Evolutionary conservation across 2,797 vertebrate genomes (phyloP).

Genomic region (Cossypha caffra): DNA sequence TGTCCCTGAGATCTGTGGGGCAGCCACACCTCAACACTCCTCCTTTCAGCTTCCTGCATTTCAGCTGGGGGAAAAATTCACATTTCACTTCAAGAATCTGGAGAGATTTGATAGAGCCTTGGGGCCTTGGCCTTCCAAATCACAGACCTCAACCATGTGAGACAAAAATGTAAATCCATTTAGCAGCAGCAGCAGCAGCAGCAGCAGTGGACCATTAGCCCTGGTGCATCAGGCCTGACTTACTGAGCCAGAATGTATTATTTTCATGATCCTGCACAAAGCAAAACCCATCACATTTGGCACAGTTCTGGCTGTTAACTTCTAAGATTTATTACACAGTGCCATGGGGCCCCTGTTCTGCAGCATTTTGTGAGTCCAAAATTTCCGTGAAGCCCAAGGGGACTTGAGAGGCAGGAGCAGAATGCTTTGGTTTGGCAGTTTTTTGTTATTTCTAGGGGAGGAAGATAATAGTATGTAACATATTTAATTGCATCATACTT

Average conservation of each 20-base stretch:
- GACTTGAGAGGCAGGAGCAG: conserved; percentile 22
- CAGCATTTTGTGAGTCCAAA: conserved; percentile 49
- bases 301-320: conserved; percentile 69
- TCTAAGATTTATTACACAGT: conserved; percentile 56
- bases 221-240: conserved; percentile 27
- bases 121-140: neutral
- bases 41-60: neutral
- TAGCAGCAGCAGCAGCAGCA: neutral
- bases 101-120: neutral
- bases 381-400: conserved; percentile 37
- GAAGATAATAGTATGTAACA: conserved; percentile 32
- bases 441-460: conserved; percentile 24
- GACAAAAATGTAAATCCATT: neutral
- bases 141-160: neutral
- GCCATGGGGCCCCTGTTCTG: conserved; percentile 50
- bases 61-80: neutral
- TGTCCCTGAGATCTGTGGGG: neutral
- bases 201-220: conserved; percentile 4
- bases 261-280: conserved; percentile 49
- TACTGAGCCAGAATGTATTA: conserved; percentile 45
- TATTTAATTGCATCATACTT: conserved; percentile 54
- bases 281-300: conserved; percentile 66
- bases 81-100: neutral
- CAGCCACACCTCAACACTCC: neutral
- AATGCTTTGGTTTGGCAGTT: neutral